phyloP scores from a whole-genome alignment of 2,888 invertebrate species.

The Monopis laevigella region DNA sequence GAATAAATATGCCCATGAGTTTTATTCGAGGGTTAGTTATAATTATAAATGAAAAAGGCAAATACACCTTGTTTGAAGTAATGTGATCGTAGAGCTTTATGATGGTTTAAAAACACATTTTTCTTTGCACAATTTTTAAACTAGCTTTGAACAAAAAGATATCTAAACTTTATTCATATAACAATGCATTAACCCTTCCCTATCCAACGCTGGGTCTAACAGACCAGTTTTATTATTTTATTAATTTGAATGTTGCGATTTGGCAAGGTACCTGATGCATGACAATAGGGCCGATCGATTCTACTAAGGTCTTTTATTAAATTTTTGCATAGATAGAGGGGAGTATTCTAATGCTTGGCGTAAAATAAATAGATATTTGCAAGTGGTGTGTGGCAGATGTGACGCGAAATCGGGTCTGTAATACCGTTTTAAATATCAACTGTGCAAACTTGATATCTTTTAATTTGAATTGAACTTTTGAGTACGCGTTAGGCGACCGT shows the following conservation, averaged over 20 bases:
- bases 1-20: too few relatives aligned
- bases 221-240: slow-evolving; percentile 54
- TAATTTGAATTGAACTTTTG: too few relatives aligned
- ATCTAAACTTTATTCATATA: background rate
- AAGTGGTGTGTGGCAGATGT: slow-evolving; percentile 14
- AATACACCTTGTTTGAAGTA: too few relatives aligned
- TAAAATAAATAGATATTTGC: slow-evolving; percentile 16
- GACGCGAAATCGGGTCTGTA: slow-evolving; percentile 2
- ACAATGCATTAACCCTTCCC: slow-evolving; percentile 36
- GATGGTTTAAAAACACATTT: background rate
- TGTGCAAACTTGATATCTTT: too few relatives aligned
- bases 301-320: slow-evolving; percentile 40
- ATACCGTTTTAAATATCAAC: background rate
- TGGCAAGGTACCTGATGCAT: slow-evolving; percentile 58
- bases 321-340: slow-evolving; percentile 57
- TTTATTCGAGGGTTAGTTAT: too few relatives aligned
- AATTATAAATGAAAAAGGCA: background rate
- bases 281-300: slow-evolving; percentile 34
- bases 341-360: slow-evolving; percentile 37
- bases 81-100: too few relatives aligned
- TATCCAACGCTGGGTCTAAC: slow-evolving; percentile 1
- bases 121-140: background rate
- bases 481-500: too few relatives aligned
- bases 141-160: background rate
- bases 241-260: slow-evolving; percentile 65